Conservation (phyloP, 2,888 invertebrate genomes). For the Thalpophila matura region DNA sequence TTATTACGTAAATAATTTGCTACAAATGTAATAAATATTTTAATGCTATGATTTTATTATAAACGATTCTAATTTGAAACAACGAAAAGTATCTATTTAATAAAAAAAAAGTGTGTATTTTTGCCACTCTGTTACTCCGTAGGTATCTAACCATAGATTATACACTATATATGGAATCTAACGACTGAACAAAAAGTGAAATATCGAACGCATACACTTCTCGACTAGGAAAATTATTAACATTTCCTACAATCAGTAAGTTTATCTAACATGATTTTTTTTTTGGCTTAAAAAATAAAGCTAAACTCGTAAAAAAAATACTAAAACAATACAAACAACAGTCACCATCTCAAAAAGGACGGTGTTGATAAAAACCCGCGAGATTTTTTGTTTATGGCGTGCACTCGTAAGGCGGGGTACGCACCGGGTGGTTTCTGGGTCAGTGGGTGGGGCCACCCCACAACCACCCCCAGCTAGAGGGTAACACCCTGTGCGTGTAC, state of each 20-base stretch:
- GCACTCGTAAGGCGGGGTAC: conserved; percentile 69
- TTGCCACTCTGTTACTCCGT: neutral
- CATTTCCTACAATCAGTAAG: no score
- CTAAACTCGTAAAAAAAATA: conserved; percentile 17
- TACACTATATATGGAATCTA: no score
- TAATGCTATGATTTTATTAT: neutral
- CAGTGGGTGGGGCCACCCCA: conserved; percentile 74
- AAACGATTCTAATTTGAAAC: neutral
- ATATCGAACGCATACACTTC: neutral
- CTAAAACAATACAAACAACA: conserved; percentile 34
- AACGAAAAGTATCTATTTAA: no score
- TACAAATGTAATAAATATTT: no score
- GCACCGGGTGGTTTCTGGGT: conserved; percentile 79
- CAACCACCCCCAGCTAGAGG: conserved; percentile 69
- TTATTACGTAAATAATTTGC: no score
- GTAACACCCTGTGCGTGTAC: conserved; percentile 71
- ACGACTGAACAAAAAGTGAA: no score
- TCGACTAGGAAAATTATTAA: no score
- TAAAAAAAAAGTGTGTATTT: neutral
- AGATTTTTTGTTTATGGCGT: conserved; percentile 64
- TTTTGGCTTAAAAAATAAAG: conserved; percentile 26
- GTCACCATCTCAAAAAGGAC: conserved; percentile 27
- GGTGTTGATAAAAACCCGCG: conserved; percentile 40
- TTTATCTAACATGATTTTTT: no score
- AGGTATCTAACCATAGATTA: no score